Percentiles rank a stretch among this genome's conserved stretches.
Conservation (phyloP, 1,140 invertebrate species). For the Ceratosolen solmsi region DNA sequence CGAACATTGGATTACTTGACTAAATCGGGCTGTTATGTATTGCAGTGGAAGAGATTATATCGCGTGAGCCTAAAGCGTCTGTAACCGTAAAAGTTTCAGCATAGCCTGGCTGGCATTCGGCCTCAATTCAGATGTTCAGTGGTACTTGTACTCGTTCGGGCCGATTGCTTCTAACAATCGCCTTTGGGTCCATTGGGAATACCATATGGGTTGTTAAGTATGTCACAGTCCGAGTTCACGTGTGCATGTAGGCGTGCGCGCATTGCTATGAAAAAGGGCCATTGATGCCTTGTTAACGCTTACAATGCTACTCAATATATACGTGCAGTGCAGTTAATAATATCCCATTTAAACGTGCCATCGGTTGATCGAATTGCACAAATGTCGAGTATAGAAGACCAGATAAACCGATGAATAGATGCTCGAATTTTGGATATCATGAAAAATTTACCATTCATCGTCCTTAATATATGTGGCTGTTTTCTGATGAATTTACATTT, state of each 20-base stretch:
- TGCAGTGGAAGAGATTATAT: neutral
- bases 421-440: no score
- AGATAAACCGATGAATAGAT: neutral
- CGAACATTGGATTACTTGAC: neutral
- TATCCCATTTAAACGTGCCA: neutral
- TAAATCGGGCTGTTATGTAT: neutral
- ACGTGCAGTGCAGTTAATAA: conserved; percentile 10
- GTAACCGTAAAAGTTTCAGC: conserved; percentile 39
- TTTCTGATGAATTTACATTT: no score
- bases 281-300: conserved; percentile 56
- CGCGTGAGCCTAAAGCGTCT: neutral
- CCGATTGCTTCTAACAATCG: conserved; percentile 42
- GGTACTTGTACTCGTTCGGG: neutral
- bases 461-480: no score
- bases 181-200: conserved; percentile 45
- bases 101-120: neutral
- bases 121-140: conserved; percentile 13
- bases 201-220: conserved; percentile 61
- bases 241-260: neutral
- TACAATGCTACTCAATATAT: conserved; percentile 10
- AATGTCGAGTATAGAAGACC: neutral
- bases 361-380: neutral
- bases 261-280: conserved; percentile 49
- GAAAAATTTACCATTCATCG: no score
- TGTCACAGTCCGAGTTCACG: conserved; percentile 34